Percentiles rank a stretch among this genome's conserved stretches.
Conservation (phyloP, 2,113 vertebrate species). For the Lathamus discolor region DNA sequence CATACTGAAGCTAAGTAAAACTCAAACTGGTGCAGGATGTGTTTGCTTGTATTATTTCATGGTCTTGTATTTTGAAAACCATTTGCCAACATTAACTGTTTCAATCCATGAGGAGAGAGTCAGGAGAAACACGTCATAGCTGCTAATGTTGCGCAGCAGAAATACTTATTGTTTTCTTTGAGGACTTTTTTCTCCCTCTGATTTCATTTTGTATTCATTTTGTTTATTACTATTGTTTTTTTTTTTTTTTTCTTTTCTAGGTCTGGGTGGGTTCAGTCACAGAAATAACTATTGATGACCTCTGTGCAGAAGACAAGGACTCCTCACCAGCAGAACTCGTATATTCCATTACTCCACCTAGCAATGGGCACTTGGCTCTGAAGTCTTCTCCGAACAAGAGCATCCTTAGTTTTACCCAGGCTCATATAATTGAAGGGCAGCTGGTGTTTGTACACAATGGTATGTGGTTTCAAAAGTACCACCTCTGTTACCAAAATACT, state of each 20-base stretch:
- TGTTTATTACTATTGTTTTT: background rate
- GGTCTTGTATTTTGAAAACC: background rate
- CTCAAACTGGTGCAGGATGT: background rate
- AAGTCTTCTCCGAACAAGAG: slow-evolving; percentile 78
- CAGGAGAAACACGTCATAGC: background rate
- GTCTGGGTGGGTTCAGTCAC: slow-evolving; percentile 88
- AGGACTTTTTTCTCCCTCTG: background rate
- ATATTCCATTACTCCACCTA: slow-evolving; percentile 84
- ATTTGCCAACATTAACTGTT: background rate
- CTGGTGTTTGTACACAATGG: slow-evolving; percentile 87
- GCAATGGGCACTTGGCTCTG: slow-evolving; percentile 85
- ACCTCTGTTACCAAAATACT: background rate
- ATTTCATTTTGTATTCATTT: background rate
- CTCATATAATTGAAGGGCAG: slow-evolving; percentile 80
- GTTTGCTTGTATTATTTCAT: background rate
- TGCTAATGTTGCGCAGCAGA: background rate
- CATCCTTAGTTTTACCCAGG: slow-evolving; percentile 88
- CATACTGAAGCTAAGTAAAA: background rate
- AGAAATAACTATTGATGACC: slow-evolving; percentile 79
- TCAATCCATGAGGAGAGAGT: background rate
- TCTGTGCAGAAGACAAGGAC: slow-evolving; percentile 83
- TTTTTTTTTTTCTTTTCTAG: slow-evolving; percentile 62
- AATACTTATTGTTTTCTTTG: background rate
- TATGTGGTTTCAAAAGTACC: slow-evolving; percentile 60
- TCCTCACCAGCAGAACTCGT: slow-evolving; percentile 75